Percentiles rank a stretch among this genome's conserved stretches.
These are phyloP conservation scores for Cisticola juncidis DNA, from an alignment of 2,113 vertebrate species.

Conservation along the genomic window DNA sequence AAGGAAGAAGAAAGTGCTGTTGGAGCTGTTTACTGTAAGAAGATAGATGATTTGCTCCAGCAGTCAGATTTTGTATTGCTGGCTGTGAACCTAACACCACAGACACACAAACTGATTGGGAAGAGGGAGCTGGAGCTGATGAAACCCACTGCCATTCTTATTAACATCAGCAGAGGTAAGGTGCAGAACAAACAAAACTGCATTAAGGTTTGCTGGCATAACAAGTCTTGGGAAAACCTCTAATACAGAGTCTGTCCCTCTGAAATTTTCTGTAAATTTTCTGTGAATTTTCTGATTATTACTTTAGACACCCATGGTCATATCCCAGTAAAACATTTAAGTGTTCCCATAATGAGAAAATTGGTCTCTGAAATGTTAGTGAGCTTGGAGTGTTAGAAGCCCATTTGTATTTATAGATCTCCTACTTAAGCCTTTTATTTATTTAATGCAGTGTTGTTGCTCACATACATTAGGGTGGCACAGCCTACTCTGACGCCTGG, in stretches of 20 bases:
- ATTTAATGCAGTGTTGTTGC: not conserved
- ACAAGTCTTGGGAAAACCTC: not conserved
- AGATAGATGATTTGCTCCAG: constrained; percentile 75
- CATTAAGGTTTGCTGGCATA: not conserved
- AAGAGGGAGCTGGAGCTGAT: constrained; percentile 77
- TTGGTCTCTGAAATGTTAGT: not conserved
- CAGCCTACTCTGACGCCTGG: not conserved
- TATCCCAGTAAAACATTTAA: not conserved
- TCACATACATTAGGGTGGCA: not conserved
- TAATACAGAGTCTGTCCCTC: not conserved
- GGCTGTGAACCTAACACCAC: constrained; percentile 64
- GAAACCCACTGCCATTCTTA: constrained; percentile 75
- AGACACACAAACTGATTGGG: constrained; percentile 74
- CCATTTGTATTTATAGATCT: not conserved
- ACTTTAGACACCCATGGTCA: not conserved
- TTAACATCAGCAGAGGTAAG: constrained; percentile 83
- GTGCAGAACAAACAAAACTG: not conserved
- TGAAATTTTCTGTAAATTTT: not conserved
- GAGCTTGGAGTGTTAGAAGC: not conserved
- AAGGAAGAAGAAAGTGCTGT: constrained; percentile 74
- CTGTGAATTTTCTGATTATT: not conserved
- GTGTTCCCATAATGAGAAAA: not conserved
- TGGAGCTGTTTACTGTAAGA: constrained; percentile 77
- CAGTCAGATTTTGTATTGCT: constrained; percentile 81
- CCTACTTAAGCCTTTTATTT: not conserved